Percentiles rank a stretch among this genome's conserved stretches.
Conservation (phyloP, 2,113 vertebrate species). For the Pachycephala philippinensis region DNA sequence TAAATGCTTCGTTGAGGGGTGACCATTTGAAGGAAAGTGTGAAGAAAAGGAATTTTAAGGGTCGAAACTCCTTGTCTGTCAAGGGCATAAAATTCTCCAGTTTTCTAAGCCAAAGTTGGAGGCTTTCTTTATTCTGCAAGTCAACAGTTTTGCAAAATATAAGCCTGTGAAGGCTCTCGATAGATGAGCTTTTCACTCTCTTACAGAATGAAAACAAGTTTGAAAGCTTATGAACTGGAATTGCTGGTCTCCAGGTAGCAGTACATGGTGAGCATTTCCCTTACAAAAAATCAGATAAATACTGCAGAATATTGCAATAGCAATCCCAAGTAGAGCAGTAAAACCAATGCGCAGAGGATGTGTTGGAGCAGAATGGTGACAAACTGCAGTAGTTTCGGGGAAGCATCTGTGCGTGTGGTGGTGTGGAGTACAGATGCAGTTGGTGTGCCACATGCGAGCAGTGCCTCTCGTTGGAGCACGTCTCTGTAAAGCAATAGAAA, state of each 20-base stretch:
- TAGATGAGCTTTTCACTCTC: background rate
- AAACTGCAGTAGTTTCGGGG: constrained; percentile 8
- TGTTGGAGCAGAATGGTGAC: constrained; percentile 30
- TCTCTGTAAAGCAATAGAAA: constrained; percentile 12
- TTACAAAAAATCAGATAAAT: background rate
- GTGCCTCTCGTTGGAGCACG: background rate
- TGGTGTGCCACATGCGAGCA: background rate
- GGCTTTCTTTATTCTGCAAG: background rate
- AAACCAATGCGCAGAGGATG: constrained; percentile 9
- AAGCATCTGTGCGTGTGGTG: background rate
- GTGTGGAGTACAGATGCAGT: background rate
- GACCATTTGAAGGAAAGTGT: background rate
- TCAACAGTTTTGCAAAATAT: background rate
- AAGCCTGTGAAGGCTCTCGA: background rate
- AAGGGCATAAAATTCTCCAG: background rate
- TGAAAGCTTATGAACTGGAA: constrained; percentile 31
- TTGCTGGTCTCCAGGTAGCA: constrained; percentile 15
- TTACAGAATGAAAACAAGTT: constrained; percentile 14
- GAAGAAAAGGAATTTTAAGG: background rate
- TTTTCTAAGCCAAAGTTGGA: background rate
- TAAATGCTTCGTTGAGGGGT: background rate
- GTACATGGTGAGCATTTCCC: background rate
- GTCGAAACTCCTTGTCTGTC: background rate
- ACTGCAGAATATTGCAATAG: constrained; percentile 11
- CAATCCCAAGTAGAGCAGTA: background rate